These are phyloP conservation scores for Dolichoris vasculosae DNA, from an alignment of 1,140 invertebrate genomes.

Conservation along the genomic window DNA sequence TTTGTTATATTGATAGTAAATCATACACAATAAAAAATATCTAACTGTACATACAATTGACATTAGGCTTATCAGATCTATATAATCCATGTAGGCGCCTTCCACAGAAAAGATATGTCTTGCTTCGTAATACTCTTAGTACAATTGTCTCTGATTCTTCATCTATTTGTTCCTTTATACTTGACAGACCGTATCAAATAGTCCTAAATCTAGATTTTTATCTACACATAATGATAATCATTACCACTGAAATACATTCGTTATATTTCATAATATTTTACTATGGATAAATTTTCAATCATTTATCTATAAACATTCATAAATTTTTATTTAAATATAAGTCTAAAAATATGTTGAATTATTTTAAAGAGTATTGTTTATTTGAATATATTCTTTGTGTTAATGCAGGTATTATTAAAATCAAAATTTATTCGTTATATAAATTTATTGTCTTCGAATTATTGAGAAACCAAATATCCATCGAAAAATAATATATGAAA, in stretches of 20 bases:
- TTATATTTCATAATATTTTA: not conserved
- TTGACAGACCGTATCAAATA: not conserved
- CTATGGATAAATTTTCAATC: not conserved
- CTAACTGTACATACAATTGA: constrained; percentile 18
- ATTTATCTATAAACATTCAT: not conserved
- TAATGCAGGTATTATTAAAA: too few species aligned
- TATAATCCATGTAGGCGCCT: not conserved
- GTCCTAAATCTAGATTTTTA: constrained; percentile 9
- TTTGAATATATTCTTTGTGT: too few species aligned
- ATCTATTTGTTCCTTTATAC: not conserved
- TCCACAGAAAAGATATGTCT: constrained; percentile 5
- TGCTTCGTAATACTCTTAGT: not conserved
- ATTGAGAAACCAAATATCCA: too few species aligned
- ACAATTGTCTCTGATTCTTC: constrained; percentile 29
- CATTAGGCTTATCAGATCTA: not conserved
- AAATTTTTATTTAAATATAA: too few species aligned
- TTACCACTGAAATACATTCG: not conserved
- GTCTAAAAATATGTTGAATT: too few species aligned
- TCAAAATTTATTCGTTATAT: too few species aligned
- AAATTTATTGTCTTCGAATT: too few species aligned
- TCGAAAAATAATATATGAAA: too few species aligned
- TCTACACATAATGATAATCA: not conserved
- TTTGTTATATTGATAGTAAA: not conserved
- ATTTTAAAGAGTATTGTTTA: too few species aligned
- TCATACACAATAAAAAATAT: not conserved